Base-by-base conservation (phyloP, 2,888 invertebrate genomes). In the Leistus spinibarbis region DNA sequence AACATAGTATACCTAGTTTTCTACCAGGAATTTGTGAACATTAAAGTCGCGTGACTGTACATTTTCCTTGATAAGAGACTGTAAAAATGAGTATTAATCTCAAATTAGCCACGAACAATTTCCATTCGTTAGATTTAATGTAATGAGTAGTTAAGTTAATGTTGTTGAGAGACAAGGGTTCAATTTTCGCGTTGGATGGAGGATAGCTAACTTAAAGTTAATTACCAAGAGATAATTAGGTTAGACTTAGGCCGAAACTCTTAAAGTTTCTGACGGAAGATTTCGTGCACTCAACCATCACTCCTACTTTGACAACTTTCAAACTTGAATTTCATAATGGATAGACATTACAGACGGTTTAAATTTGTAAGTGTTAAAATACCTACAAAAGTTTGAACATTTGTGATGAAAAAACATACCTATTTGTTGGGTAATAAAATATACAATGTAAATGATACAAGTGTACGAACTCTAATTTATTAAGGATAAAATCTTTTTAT, bases 191-290 rank as follows among this genome's bases (percentile, higher is more conserved):
- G n/a, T 16, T 60, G 17, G 66, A 66, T 3, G 27, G 66, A 19
- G 16, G 66, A 17, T 66, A n/a, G 17, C 27, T 17, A 66, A 66
- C 66, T 40, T 66, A n/a, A 66, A 40, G 17, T 60, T 57, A 65
- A 66, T 69, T 71, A 76, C 60, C 56, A 54, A 62, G 27, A 23
- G 62, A 64, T 76, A 76, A 71, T 77, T 68, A 57, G 71, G 27
- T 60, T 76, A 62, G 19, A 68, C 27, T 62, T 68, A 27, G 62
- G 62, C 54, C 65, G 60, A 66, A 66, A 23, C 23, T 62, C 53
- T 40, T 54, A 54, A 19, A 22, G 53, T 64, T 60, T 69, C 23
- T 40, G 40, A 40, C 10, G 4, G 7, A 40, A 7, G 40, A 10
- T 40, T 40, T 40, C 9, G 13, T 40, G 13, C 40, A 13, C 10